These are phyloP conservation scores for Osmoderma eremita DNA, from an alignment of 2,888 invertebrate genomes.

Conservation along the genomic window DNA sequence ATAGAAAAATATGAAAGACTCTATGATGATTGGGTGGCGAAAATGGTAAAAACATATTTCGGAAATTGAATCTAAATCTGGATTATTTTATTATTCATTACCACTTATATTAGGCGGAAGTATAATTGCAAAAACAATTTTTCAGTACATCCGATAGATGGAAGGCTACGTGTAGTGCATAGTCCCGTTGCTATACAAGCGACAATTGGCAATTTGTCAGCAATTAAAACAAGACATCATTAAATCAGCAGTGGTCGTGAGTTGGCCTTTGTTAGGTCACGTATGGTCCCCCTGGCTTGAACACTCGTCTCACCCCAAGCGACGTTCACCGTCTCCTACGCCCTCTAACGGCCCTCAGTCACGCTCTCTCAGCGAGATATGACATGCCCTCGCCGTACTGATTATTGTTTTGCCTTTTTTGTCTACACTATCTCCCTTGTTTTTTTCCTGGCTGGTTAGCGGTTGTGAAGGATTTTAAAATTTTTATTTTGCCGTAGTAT, in stretches of 20 bases:
- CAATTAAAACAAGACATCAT: constrained; percentile 66
- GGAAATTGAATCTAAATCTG: too few species aligned
- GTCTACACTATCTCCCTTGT: constrained; percentile 22
- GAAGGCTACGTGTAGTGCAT: not conserved
- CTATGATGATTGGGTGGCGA: too few species aligned
- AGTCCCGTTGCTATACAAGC: constrained; percentile 39
- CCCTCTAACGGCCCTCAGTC: constrained; percentile 44
- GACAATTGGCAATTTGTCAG: constrained; percentile 65
- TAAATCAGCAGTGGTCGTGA: constrained; percentile 62
- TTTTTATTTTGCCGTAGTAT: not conserved
- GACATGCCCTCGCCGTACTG: constrained; percentile 69
- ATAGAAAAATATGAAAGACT: too few species aligned
- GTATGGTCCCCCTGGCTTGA: constrained; percentile 56
- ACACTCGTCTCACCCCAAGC: constrained; percentile 47
- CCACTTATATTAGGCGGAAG: too few species aligned
- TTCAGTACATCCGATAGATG: too few species aligned
- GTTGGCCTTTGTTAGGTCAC: constrained; percentile 64
- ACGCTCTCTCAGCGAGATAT: constrained; percentile 47
- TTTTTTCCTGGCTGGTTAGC: constrained; percentile 23
- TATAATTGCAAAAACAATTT: constrained; percentile 3
- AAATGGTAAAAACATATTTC: too few species aligned
- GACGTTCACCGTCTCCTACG: constrained; percentile 48
- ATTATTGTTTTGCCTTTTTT: constrained; percentile 41
- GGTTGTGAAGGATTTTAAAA: constrained; percentile 1
- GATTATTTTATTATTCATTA: too few species aligned